Conservation (phyloP, 2,888 invertebrate species). For the Acronicta alni region DNA sequence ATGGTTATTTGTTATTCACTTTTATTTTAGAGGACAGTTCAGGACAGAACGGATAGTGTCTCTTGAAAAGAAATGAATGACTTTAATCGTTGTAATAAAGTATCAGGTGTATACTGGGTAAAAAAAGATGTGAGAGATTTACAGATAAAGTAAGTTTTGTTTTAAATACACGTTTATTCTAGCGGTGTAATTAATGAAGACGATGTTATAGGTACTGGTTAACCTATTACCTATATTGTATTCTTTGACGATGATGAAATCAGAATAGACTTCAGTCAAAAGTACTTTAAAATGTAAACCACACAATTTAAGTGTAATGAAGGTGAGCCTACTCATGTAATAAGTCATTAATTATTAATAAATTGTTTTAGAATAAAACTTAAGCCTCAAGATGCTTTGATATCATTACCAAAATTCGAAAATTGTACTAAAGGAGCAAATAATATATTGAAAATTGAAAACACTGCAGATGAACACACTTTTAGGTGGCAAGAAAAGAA, state of each 20-base stretch:
- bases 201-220: no score
- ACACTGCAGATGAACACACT: conserved; percentile 68
- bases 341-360: no score
- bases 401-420: conserved; percentile 79
- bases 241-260: no score
- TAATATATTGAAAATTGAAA: conserved; percentile 61
- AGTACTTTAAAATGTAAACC: no score
- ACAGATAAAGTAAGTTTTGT: conserved; percentile 82
- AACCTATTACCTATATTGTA: no score
- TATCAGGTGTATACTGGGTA: conserved; percentile 85
- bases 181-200: no score
- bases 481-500: conserved; percentile 94
- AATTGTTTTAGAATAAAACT: conserved; percentile 71
- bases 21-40: no score
- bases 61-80: conserved; percentile 71
- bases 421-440: conserved; percentile 69
- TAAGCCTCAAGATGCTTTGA: conserved; percentile 72
- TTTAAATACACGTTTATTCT: no score
- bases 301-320: no score
- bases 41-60: background rate
- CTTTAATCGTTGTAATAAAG: conserved; percentile 76
- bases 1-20: no score
- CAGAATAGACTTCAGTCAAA: no score
- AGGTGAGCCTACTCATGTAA: no score
- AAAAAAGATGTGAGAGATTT: conserved; percentile 84